Evolutionary conservation across 2,797 vertebrate genomes (phyloP).

Genomic region (Poeciliopsis gracilis): DNA sequence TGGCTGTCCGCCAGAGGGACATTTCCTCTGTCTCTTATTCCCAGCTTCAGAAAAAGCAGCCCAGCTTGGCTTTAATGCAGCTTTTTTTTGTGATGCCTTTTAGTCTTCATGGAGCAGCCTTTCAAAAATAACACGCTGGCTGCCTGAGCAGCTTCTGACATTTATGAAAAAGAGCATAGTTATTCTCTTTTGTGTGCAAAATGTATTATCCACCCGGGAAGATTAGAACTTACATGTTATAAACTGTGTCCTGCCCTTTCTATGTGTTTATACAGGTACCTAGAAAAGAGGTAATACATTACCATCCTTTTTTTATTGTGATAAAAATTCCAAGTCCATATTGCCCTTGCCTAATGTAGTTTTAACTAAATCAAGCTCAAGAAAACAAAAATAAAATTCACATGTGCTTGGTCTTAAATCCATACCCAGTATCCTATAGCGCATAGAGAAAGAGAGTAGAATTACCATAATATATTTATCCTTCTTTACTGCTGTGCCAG

Average conservation of each 20-base stretch:
- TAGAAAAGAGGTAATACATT: no score
- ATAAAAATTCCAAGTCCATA: background rate
- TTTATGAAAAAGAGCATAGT: background rate
- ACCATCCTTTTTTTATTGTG: no score
- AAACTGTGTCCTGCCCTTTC: background rate
- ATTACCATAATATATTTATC: background rate
- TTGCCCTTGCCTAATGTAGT: background rate
- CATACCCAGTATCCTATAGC: background rate
- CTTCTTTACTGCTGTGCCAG: background rate
- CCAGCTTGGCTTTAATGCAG: constrained; percentile 37
- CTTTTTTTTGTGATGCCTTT: constrained; percentile 33
- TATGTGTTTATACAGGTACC: background rate
- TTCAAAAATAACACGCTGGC: background rate
- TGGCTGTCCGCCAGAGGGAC: constrained; percentile 41
- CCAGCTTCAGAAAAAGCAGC: constrained; percentile 28
- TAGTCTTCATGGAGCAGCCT: constrained; percentile 13
- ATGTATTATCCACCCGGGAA: background rate
- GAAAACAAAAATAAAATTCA: background rate
- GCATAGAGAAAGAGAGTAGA: background rate
- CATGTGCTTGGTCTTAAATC: background rate
- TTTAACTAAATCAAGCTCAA: background rate
- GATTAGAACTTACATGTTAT: background rate
- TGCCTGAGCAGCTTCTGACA: background rate
- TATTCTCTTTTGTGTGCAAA: background rate
- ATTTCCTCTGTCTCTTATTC: constrained; percentile 40